Evolutionary conservation across 2,113 vertebrate species (phyloP).

Genomic region (Aspiorhynchus laticeps): DNA sequence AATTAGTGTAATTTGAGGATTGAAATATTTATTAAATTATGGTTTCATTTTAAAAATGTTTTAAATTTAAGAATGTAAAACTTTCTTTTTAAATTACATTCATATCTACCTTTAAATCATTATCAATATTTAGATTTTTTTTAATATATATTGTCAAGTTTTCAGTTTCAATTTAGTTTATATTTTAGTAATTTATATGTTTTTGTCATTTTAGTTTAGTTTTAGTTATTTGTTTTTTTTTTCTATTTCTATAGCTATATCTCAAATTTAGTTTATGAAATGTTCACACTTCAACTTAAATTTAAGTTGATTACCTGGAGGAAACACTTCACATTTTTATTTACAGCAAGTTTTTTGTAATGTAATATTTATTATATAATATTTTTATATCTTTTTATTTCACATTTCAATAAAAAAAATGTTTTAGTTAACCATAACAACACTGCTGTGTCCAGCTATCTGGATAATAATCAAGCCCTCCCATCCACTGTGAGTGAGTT

Average conservation of each 20-base stretch:
- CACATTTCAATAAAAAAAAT: no score
- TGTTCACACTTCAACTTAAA: not conserved
- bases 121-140: not conserved
- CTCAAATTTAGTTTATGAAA: not conserved
- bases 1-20: not conserved
- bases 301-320: no score
- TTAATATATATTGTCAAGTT: not conserved
- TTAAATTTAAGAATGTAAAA: not conserved
- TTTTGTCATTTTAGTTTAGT: not conserved
- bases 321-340: no score
- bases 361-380: no score
- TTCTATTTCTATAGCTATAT: not conserved
- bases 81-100: no score
- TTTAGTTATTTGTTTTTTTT: no score
- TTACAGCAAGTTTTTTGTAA: no score
- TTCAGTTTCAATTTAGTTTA: not conserved
- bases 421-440: not conserved
- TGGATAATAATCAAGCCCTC: constrained; percentile 14
- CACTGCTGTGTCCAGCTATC: not conserved
- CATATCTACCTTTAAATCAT: not conserved
- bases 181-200: not conserved
- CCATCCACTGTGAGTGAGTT: not conserved
- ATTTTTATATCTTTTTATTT: no score
- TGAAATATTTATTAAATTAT: not conserved
- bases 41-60: not conserved